Evolutionary conservation across 2,113 vertebrate species (phyloP).

Genomic region (Gorilla gorilla): DNA sequence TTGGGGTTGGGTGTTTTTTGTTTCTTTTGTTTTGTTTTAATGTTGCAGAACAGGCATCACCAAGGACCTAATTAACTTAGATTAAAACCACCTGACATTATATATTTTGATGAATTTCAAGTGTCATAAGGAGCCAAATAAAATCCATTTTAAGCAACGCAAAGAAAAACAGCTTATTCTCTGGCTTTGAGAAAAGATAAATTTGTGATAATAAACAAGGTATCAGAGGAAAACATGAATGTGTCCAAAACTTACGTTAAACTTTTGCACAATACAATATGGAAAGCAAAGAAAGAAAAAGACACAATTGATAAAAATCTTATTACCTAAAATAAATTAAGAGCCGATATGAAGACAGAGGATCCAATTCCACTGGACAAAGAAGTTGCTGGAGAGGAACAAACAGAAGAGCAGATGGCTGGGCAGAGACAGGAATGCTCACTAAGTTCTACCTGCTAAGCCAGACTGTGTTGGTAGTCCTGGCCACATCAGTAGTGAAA

Average conservation of each 20-base stretch:
- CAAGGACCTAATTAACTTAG: neutral
- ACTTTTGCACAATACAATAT: neutral
- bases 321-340: neutral
- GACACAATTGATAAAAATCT: neutral
- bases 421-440: neutral
- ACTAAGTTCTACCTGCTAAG: fast-evolving
- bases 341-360: neutral
- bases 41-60: neutral
- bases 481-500: fast-evolving
- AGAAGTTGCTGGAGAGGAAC: neutral
- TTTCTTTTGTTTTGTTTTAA: neutral
- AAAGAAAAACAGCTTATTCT: neutral
- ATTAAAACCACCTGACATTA: neutral
- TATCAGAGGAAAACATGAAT: neutral
- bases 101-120: neutral
- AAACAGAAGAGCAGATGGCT: neutral
- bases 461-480: neutral
- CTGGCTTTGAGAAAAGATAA: neutral
- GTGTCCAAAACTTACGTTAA: neutral
- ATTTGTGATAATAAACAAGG: neutral
- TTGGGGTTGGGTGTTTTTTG: neutral
- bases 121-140: neutral
- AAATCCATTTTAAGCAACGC: slow-evolving; percentile 28
- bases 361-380: neutral
- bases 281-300: slow-evolving; percentile 22